Evolutionary conservation across 1,140 invertebrate genomes (phyloP).

Genomic region (Aphaenogaster rudis): DNA sequence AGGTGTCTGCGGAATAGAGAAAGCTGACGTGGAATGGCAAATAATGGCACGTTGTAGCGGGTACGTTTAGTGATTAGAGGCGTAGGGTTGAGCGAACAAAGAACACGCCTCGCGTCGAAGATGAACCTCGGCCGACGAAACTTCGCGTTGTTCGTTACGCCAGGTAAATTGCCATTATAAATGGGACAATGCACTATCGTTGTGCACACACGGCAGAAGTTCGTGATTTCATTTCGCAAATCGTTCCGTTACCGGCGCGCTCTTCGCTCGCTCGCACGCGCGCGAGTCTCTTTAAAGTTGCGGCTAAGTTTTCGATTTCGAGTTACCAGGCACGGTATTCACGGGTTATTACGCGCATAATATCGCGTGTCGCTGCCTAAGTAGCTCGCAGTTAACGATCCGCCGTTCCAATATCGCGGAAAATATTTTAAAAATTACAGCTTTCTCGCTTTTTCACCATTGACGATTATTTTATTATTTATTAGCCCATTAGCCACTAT

Average conservation of each 20-base stretch:
- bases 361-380: slow-evolving; percentile 27
- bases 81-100: slow-evolving; percentile 61
- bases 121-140: slow-evolving; percentile 48
- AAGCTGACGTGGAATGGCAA: slow-evolving; percentile 36
- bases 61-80: slow-evolving; percentile 51
- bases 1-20: background rate
- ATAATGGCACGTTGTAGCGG: slow-evolving; percentile 23
- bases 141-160: slow-evolving; percentile 65
- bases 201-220: slow-evolving; percentile 53
- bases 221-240: slow-evolving; percentile 66
- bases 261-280: background rate
- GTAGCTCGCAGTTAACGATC: slow-evolving; percentile 32
- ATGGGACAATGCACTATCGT: slow-evolving; percentile 55
- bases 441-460: background rate
- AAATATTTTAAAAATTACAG: slow-evolving; percentile 1
- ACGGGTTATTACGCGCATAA: slow-evolving; percentile 51
- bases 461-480: slow-evolving; percentile 5
- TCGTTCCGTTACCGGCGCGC: slow-evolving; percentile 21
- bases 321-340: slow-evolving; percentile 28
- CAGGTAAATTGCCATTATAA: slow-evolving; percentile 71
- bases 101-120: slow-evolving; percentile 44
- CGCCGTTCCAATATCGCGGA: background rate
- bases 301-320: slow-evolving; percentile 53
- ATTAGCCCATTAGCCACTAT: background rate
- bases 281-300: slow-evolving; percentile 37